Conservation (phyloP, 2,888 invertebrate genomes). For the Protonemura montana region DNA sequence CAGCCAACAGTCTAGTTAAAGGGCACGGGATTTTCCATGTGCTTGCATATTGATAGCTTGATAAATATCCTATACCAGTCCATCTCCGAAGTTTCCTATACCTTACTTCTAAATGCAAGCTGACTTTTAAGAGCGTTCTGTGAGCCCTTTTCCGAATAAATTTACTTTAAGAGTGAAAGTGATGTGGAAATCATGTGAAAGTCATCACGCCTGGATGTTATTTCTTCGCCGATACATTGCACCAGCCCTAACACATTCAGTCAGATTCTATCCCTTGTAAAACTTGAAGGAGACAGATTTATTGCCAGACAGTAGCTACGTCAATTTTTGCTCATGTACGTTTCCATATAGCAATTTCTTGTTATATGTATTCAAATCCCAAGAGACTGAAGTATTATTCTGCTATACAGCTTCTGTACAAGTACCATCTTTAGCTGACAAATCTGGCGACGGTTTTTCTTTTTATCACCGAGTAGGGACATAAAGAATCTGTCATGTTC, state of each 20-base stretch:
- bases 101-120: background rate
- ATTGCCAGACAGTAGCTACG: background rate
- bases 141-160: background rate
- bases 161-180: background rate
- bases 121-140: background rate
- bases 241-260: background rate
- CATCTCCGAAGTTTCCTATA: background rate
- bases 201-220: background rate
- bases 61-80: background rate
- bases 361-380: conserved; percentile 12
- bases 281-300: background rate
- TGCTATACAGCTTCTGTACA: conserved; percentile 12
- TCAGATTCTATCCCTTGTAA: no score
- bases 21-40: background rate
- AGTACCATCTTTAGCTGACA: conserved; percentile 23
- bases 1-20: background rate
- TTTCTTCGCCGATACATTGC: background rate
- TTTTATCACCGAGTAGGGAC: conserved; percentile 33
- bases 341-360: conserved; percentile 7
- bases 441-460: conserved; percentile 20
- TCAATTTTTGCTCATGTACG: background rate
- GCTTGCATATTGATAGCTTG: conserved; percentile 12
- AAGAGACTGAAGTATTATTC: conserved; percentile 5
- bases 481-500: conserved; percentile 24
- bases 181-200: background rate